Percentiles rank a stretch among this genome's conserved stretches.
Conservation (phyloP, 1,140 invertebrate species). For the Metopolophium dirhodum region DNA sequence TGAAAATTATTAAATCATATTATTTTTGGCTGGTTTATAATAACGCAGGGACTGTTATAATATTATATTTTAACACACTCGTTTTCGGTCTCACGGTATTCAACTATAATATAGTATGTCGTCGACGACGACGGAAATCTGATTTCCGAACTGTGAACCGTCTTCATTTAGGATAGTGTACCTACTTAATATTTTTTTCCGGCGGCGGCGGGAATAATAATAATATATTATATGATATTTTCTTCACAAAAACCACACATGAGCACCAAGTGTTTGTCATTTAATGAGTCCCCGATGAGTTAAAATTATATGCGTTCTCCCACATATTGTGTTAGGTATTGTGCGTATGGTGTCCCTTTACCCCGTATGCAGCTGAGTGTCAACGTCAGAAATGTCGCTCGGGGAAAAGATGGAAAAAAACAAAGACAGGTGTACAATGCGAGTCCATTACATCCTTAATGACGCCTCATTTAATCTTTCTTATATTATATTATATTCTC, state of each 20-base stretch:
- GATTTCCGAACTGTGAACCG: conserved; percentile 27
- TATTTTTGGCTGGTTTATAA: background rate
- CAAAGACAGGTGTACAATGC: conserved; percentile 47
- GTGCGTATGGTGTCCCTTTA: conserved; percentile 29
- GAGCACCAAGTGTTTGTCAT: conserved; percentile 46
- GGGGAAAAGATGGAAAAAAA: background rate
- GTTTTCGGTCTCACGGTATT: conserved; percentile 4
- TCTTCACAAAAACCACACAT: conserved; percentile 27
- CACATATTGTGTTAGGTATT: conserved; percentile 36
- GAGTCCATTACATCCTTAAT: conserved; percentile 29
- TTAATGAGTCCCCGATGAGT: conserved; percentile 34
- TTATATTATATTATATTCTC: background rate
- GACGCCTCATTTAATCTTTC: conserved; percentile 21
- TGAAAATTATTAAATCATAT: background rate
- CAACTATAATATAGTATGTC: background rate
- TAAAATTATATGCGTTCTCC: conserved; percentile 20
- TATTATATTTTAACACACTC: conserved; percentile 9
- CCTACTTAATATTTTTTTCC: background rate
- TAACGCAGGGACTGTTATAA: too few species aligned
- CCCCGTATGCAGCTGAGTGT: background rate
- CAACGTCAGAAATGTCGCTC: conserved; percentile 22
- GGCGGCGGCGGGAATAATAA: background rate
- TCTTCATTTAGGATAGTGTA: background rate
- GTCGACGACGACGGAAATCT: background rate
- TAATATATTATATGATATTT: background rate